Base-by-base conservation (phyloP, 2,888 invertebrate species). In the Cephus nigrinus region DNA sequence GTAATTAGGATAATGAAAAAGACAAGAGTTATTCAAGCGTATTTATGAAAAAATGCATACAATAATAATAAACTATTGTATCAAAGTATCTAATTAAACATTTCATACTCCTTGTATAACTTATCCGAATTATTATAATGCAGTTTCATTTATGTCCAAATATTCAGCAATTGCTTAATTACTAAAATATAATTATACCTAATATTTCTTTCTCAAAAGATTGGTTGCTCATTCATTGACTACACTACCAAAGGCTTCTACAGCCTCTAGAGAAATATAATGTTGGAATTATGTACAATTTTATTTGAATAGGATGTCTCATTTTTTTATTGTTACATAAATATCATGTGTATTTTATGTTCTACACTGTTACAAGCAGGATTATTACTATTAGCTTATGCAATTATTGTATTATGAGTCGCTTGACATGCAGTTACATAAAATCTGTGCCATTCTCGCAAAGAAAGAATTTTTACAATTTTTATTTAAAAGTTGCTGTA, bases 1-100 rank as follows among this genome's bases (percentile, higher is more conserved):
- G 23, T n/a, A 74, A 35, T 35, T 74, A 33, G 35, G 36, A 34
- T 74, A 74, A 74, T 33, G 23, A 74, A 74, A n/a, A n/a, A 35
- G 30, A 15, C 33, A 9, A 73, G 68, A 72, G 77, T 81, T 78
- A 78, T 82, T 82, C 76, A 84, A 84, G 83, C 82, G 76, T 80
- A 77, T 83, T 84, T 84, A 82, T 84, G 81, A 77, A 81, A 81
- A 82, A 84, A 82, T 82, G 81, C 81, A 81, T 84, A 83, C 82
- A 84, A 80, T 81, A 78, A 78, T 79, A 73, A 79, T 74, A 77
- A 76, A 83, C 77, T 73, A 78, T 82, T 79, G 82, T 82, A 82
- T 82, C 81, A 83, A 82, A 83, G 81, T 80, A 75, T 78, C 78
- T 82, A 80, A 78, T 78, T 76, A 72, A 77, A 71, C 5, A 12